Percentiles rank a stretch among this genome's conserved stretches.
Conservation (phyloP, 2,113 vertebrate species). For the Holacanthus passer region DNA sequence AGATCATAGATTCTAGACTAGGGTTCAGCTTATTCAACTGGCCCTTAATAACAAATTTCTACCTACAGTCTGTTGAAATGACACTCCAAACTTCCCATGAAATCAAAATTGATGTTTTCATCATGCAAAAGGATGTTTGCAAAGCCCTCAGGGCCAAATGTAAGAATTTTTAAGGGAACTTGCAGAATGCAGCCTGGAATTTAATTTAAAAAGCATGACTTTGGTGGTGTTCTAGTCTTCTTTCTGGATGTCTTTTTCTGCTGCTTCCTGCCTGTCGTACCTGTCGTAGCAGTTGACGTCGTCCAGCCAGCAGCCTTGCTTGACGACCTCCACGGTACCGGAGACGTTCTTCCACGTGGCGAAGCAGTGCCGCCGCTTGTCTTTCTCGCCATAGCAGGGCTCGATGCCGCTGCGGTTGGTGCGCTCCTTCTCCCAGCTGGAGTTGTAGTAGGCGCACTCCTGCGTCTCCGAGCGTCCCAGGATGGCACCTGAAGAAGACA, state of each 20-base stretch:
- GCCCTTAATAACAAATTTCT: neutral
- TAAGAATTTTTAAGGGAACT: neutral
- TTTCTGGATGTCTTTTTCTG: too few species aligned
- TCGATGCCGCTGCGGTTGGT: slow-evolving; percentile 96
- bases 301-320: slow-evolving; percentile 99
- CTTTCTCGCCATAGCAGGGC: slow-evolving; percentile 92
- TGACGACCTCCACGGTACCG: slow-evolving; percentile 93
- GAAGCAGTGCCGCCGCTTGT: slow-evolving; percentile 97
- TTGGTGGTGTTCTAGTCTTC: too few species aligned
- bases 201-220: too few species aligned
- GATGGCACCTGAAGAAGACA: slow-evolving; percentile 90
- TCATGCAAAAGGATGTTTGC: neutral
- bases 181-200: neutral
- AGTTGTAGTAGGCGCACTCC: slow-evolving; percentile 96
- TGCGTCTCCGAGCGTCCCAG: slow-evolving; percentile 97
- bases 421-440: slow-evolving; percentile 97
- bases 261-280: slow-evolving; percentile 68
- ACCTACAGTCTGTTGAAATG: neutral
- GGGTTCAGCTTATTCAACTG: neutral
- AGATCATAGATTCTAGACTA: neutral
- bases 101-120: neutral
- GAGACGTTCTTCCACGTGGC: slow-evolving; percentile 98
- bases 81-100: neutral
- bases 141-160: neutral
- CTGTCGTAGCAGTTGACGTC: slow-evolving; percentile 99